Conservation (phyloP, 2,888 invertebrate species). For the Ectemnius cavifrons region DNA sequence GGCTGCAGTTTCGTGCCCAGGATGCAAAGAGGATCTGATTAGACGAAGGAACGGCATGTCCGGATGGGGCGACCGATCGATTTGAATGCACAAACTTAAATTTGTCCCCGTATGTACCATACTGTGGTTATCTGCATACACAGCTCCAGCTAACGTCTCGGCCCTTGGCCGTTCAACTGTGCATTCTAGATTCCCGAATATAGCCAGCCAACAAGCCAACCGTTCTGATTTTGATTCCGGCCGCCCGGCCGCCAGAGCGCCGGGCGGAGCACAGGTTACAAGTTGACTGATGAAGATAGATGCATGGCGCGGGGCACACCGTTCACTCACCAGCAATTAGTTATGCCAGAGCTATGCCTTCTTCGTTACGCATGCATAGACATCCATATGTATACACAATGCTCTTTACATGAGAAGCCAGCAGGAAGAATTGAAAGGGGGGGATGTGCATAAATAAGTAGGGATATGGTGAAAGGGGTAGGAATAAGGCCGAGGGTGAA, state of each 20-base stretch:
- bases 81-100: conserved; percentile 71
- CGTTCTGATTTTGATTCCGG: too few species aligned
- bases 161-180: too few species aligned
- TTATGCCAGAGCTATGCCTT: not conserved
- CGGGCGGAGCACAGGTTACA: not conserved
- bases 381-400: too few species aligned
- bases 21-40: too few species aligned
- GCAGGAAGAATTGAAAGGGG: too few species aligned
- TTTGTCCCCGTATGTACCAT: conserved; percentile 54
- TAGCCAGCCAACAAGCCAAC: not conserved
- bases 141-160: too few species aligned
- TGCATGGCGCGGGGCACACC: conserved; percentile 25
- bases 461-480: too few species aligned
- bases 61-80: conserved; percentile 56
- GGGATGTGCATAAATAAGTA: too few species aligned
- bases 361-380: conserved; percentile 16
- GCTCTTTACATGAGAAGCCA: too few species aligned
- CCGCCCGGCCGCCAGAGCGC: too few species aligned
- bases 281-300: conserved; percentile 40
- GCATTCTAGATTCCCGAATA: conserved; percentile 35
- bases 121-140: conserved; percentile 27
- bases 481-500: not conserved
- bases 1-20: too few species aligned
- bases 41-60: conserved; percentile 48
- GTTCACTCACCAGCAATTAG: conserved; percentile 31